phyloP scores from a whole-genome alignment of 2,113 vertebrate genomes.

The Alethe diademata region DNA sequence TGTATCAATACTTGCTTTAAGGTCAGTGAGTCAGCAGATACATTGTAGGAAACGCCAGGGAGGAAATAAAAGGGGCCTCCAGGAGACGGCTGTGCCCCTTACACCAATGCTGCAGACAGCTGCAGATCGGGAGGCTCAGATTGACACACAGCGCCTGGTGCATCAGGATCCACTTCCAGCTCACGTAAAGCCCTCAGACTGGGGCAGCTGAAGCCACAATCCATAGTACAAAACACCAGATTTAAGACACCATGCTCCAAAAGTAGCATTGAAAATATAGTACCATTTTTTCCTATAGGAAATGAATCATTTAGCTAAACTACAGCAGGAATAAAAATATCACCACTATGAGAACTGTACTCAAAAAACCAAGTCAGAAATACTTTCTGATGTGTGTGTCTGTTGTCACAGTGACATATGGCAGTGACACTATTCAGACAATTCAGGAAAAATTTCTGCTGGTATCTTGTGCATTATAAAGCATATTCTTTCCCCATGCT shows the following conservation, averaged over 20 bases:
- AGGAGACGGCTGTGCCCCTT: background rate
- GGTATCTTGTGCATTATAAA: background rate
- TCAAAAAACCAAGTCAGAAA: background rate
- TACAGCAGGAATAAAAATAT: background rate
- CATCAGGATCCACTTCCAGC: background rate
- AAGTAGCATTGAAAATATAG: background rate
- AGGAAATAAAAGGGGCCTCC: background rate
- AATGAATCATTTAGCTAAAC: background rate
- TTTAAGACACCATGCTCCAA: background rate
- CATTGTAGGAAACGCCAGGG: rapidly evolving
- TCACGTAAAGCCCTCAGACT: background rate
- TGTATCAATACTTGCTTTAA: background rate
- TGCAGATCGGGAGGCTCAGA: background rate
- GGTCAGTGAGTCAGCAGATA: background rate
- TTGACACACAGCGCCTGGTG: background rate
- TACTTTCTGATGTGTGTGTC: background rate
- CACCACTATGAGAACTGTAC: background rate
- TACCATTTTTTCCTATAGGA: background rate
- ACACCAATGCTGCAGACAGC: rapidly evolving
- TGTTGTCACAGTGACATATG: background rate
- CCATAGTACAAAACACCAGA: background rate
- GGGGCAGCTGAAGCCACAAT: background rate
- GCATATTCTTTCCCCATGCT: background rate
- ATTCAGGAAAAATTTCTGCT: background rate
- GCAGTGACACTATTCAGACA: background rate